These are phyloP conservation scores for Lepidurus packardi DNA, from an alignment of 1,140 invertebrate genomes.

Conservation along the genomic window DNA sequence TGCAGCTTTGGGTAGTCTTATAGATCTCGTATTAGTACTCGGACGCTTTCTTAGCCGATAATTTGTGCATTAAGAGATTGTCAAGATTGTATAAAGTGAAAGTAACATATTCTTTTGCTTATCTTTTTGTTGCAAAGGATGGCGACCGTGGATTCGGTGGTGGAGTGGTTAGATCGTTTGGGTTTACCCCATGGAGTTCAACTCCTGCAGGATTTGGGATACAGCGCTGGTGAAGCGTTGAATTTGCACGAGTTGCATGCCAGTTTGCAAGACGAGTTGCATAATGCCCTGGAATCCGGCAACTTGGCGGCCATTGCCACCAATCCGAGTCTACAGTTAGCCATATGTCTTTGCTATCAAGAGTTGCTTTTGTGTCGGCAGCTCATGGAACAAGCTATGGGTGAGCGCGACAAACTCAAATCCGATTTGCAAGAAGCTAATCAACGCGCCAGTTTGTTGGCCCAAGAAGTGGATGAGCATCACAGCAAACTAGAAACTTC, in stretches of 20 bases:
- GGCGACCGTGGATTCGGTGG: conserved; percentile 50
- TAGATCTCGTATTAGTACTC: not conserved
- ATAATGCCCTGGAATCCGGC: conserved; percentile 41
- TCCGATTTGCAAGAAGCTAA: conserved; percentile 73
- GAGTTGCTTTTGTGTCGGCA: conserved; percentile 40
- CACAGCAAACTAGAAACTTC: conserved; percentile 70
- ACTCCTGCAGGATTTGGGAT: conserved; percentile 63
- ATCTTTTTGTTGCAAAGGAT: conserved; percentile 41
- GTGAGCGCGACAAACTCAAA: conserved; percentile 68
- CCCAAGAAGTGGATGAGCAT: conserved; percentile 83
- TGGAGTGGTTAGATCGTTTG: conserved; percentile 66
- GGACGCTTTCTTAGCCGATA: not conserved
- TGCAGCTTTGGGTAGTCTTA: not conserved
- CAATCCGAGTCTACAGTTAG: conserved; percentile 1
- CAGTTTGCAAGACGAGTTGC: conserved; percentile 67
- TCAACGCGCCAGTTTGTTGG: conserved; percentile 65
- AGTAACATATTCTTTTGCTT: not conserved
- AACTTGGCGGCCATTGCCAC: conserved; percentile 24
- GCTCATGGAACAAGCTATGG: conserved; percentile 57
- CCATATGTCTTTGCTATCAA: conserved; percentile 1
- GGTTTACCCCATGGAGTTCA: conserved; percentile 57
- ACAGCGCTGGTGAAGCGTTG: conserved; percentile 52
- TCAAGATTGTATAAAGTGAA: too few species aligned
- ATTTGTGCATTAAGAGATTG: too few species aligned
- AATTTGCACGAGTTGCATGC: conserved; percentile 62